Evolutionary conservation across 2,797 vertebrate genomes (phyloP).

Genomic region (Acipenser transmontanus): DNA sequence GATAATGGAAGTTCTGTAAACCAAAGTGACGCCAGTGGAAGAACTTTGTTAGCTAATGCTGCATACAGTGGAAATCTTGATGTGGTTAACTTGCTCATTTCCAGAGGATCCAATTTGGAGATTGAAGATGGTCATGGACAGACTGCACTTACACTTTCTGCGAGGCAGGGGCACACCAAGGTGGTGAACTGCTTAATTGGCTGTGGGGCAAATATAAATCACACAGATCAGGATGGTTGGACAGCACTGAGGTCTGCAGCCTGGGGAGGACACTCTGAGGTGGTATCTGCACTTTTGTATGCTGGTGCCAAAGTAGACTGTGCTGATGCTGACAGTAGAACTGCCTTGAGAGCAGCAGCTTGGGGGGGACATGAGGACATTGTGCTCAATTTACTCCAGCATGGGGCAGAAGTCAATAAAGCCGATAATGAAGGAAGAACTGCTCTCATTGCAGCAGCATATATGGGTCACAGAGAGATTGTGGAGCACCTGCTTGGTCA

Average conservation of each 20-base stretch:
- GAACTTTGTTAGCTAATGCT: constrained; percentile 85
- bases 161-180: constrained; percentile 93
- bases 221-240: constrained; percentile 95
- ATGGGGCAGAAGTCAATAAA: constrained; percentile 93
- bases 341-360: constrained; percentile 86
- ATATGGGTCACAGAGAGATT: constrained; percentile 96
- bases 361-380: constrained; percentile 98
- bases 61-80: constrained; percentile 92
- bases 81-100: constrained; percentile 87
- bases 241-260: constrained; percentile 89
- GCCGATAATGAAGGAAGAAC: constrained; percentile 95
- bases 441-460: constrained; percentile 89
- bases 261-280: constrained; percentile 94
- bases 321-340: constrained; percentile 87
- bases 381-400: constrained; percentile 89
- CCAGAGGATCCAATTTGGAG: constrained; percentile 85
- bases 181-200: constrained; percentile 93
- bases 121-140: constrained; percentile 86
- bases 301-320: constrained; percentile 94
- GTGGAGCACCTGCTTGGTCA: constrained; percentile 93
- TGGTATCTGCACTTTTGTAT: constrained; percentile 92
- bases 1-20: constrained; percentile 91
- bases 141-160: constrained; percentile 88
- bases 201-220: constrained; percentile 88
- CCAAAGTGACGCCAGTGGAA: constrained; percentile 84